These are phyloP conservation scores for Chrysaora quinquecirrha DNA, from an alignment of 30 jellyfish, hydroid and myxozoan species.

Conservation along the genomic window DNA sequence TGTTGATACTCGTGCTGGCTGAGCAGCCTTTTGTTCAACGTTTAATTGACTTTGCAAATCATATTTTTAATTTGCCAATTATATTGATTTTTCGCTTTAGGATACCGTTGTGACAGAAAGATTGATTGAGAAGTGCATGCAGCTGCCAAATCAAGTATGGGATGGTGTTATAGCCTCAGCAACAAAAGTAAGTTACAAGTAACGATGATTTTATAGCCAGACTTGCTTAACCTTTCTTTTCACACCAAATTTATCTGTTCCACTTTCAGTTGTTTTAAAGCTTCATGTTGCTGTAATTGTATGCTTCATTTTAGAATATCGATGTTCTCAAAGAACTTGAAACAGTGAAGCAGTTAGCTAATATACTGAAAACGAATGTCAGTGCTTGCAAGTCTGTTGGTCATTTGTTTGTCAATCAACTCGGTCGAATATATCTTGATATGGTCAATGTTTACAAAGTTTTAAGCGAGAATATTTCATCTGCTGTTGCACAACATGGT, in stretches of 20 bases:
- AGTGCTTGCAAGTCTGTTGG: conserved; percentile 96
- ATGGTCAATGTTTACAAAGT: conserved; percentile 94
- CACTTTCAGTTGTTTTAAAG: too few species aligned
- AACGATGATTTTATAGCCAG: too few species aligned
- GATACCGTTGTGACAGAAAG: conserved; percentile 98
- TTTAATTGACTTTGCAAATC: too few species aligned
- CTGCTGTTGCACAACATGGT: conserved; percentile 97
- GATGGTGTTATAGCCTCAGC: conserved; percentile 97
- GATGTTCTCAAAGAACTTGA: conserved; percentile 93
- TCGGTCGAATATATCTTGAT: conserved; percentile 94
- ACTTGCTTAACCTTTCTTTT: too few species aligned
- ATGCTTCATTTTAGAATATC: conserved; percentile 57
- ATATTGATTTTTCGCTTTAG: conserved; percentile 28
- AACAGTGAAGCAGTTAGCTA: conserved; percentile 92
- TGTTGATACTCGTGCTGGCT: too few species aligned
- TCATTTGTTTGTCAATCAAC: conserved; percentile 88
- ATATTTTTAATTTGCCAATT: too few species aligned
- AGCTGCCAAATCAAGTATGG: conserved; percentile 98
- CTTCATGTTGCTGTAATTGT: too few species aligned
- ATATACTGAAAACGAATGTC: conserved; percentile 92
- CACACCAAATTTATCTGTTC: too few species aligned
- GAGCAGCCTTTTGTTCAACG: too few species aligned
- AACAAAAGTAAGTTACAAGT: conserved; percentile 84
- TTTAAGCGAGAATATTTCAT: conserved; percentile 91
- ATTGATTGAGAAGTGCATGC: conserved; percentile 97